A percentile compares a stretch with the other conserved stretches of the same genome.
These are phyloP conservation scores for Archilochus colubris DNA, from an alignment of 2,113 vertebrate species.

Conservation along the genomic window DNA sequence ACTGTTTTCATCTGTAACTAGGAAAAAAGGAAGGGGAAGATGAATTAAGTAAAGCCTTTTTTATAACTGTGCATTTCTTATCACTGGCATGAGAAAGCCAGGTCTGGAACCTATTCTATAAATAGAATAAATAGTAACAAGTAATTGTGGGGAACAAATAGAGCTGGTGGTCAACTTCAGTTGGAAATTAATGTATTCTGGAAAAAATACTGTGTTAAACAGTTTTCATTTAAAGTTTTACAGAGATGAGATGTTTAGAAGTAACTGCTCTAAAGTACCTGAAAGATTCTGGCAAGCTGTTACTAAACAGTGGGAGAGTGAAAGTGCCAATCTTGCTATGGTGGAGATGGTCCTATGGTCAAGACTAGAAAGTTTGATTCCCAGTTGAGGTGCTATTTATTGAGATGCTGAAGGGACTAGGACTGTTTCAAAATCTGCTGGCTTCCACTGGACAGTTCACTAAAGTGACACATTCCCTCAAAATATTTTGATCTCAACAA, in stretches of 20 bases:
- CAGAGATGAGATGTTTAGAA: not conserved
- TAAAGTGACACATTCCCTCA: not conserved
- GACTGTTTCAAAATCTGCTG: not conserved
- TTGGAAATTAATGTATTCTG: not conserved
- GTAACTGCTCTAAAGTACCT: not conserved
- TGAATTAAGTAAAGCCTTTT: not conserved
- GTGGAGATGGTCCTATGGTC: not conserved
- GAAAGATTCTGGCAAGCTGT: not conserved
- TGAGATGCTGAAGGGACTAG: not conserved
- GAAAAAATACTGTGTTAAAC: not conserved
- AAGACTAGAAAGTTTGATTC: not conserved
- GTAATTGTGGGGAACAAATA: not conserved
- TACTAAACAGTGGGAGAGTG: not conserved
- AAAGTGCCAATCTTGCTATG: not conserved
- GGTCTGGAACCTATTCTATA: not conserved
- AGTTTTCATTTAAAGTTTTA: not conserved
- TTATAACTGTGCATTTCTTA: not conserved
- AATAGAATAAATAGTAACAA: not conserved
- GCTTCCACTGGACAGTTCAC: not conserved
- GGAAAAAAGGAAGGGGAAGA: not conserved
- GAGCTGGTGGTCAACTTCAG: not conserved
- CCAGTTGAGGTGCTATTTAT: not conserved
- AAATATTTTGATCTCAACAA: conserved; percentile 45
- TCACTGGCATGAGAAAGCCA: not conserved
- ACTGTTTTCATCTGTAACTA: conserved; percentile 95